These are phyloP conservation scores for Myotis pilosus DNA, from an alignment of 2,797 vertebrate genomes.

Conservation along the genomic window DNA sequence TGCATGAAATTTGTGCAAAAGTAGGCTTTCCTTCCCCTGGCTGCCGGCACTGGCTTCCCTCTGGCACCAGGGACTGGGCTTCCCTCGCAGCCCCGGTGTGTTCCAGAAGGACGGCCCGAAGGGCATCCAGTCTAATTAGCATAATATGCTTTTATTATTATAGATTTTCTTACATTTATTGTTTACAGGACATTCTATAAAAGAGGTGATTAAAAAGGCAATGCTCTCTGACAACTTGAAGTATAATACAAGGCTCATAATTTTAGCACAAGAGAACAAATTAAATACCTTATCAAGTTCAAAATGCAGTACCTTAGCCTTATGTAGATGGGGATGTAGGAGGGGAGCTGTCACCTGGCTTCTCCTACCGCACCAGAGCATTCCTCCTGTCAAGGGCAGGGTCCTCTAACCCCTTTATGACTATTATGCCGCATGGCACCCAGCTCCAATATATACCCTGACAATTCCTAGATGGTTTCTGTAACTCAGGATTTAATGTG, in stretches of 20 bases:
- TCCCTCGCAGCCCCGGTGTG: accelerated
- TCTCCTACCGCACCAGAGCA: background rate
- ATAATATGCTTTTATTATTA: too few relatives aligned
- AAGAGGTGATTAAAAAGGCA: background rate
- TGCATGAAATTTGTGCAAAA: too few relatives aligned
- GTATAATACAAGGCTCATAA: background rate
- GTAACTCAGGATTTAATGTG: background rate
- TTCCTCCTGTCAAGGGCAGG: background rate
- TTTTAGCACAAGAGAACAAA: background rate
- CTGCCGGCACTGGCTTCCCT: too few relatives aligned
- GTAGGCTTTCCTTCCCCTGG: too few relatives aligned
- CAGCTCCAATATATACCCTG: background rate
- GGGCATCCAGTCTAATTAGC: too few relatives aligned
- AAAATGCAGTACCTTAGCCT: background rate
- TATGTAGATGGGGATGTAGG: background rate
- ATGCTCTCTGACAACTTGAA: background rate
- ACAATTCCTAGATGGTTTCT: background rate
- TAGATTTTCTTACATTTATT: background rate
- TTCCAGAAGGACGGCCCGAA: too few relatives aligned
- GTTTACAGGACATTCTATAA: background rate
- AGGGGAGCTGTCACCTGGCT: background rate
- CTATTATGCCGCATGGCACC: background rate
- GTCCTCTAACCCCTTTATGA: background rate
- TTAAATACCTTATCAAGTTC: background rate
- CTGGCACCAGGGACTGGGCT: accelerated